phyloP scores from a whole-genome alignment of 2,797 vertebrate genomes.

The Lophotriccus pileatus region DNA sequence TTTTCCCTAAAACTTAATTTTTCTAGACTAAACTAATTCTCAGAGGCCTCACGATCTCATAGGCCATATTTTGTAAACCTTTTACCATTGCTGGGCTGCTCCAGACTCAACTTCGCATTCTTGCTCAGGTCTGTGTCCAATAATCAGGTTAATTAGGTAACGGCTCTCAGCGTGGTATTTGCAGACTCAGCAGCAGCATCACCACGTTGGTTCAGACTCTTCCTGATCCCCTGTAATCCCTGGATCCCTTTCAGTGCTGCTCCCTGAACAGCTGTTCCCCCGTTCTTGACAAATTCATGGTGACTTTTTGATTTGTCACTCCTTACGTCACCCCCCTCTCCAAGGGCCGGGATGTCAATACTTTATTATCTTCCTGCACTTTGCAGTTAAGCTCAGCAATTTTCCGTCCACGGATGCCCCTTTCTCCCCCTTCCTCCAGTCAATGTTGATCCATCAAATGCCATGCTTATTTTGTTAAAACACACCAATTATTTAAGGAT shows the following conservation, averaged over 20 bases:
- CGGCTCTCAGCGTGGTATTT: not conserved
- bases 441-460: not conserved
- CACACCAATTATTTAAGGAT: not conserved
- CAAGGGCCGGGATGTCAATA: not conserved
- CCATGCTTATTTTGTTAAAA: not conserved
- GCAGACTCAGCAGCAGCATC: not conserved
- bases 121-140: not conserved
- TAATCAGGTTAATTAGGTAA: conserved; percentile 27
- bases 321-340: not conserved
- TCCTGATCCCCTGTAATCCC: conserved; percentile 32
- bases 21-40: not conserved
- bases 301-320: not conserved
- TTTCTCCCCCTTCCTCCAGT: not conserved
- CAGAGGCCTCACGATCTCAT: not conserved
- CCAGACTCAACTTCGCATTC: not conserved
- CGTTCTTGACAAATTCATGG: not conserved
- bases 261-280: not conserved
- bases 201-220: not conserved
- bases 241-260: not conserved
- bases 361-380: not conserved
- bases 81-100: not conserved
- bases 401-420: fast-evolving
- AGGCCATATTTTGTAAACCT: not conserved
- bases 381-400: not conserved
- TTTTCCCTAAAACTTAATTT: not conserved